These are phyloP conservation scores for Apocrypta bakeri DNA, from an alignment of 1,140 invertebrate genomes.

Conservation along the genomic window DNA sequence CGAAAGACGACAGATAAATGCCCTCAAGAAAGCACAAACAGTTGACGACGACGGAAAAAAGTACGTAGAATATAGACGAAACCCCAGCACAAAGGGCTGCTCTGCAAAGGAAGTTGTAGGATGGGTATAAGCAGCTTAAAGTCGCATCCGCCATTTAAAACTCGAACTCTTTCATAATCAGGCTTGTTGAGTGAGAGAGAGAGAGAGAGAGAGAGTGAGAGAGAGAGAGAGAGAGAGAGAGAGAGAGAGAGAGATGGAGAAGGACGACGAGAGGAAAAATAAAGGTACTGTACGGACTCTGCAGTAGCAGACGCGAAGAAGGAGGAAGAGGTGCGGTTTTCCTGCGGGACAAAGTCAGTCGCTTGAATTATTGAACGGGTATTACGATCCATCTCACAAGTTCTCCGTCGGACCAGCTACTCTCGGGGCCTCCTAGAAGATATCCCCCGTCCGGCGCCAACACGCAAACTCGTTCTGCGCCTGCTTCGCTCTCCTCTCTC, in stretches of 20 bases:
- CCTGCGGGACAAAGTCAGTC: conserved; percentile 30
- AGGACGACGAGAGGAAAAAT: no score
- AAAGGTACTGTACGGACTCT: conserved; percentile 4
- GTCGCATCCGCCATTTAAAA: conserved; percentile 47
- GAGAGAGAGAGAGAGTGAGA: no score
- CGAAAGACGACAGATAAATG: conserved; percentile 25
- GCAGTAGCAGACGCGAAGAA: not conserved
- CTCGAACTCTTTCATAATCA: conserved; percentile 52
- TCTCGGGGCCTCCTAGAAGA: not conserved
- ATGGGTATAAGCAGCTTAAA: conserved; percentile 53
- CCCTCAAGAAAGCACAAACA: not conserved
- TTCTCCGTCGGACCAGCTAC: not conserved
- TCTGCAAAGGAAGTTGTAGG: conserved; percentile 20
- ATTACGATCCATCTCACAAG: conserved; percentile 35
- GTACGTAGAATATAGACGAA: conserved; percentile 15
- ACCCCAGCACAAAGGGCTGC: conserved; percentile 21
- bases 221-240: no score
- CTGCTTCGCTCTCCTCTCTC: not conserved
- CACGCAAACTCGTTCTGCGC: not conserved
- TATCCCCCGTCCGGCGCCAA: not conserved
- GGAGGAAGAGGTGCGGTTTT: not conserved
- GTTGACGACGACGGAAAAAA: not conserved
- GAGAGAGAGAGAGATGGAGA: no score
- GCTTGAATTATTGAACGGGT: conserved; percentile 48
- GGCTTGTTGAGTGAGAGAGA: conserved; percentile 10